A percentile compares a stretch with the other conserved stretches of the same genome.
phyloP scores from a whole-genome alignment of 2,113 vertebrate genomes.

The Mola mola region DNA sequence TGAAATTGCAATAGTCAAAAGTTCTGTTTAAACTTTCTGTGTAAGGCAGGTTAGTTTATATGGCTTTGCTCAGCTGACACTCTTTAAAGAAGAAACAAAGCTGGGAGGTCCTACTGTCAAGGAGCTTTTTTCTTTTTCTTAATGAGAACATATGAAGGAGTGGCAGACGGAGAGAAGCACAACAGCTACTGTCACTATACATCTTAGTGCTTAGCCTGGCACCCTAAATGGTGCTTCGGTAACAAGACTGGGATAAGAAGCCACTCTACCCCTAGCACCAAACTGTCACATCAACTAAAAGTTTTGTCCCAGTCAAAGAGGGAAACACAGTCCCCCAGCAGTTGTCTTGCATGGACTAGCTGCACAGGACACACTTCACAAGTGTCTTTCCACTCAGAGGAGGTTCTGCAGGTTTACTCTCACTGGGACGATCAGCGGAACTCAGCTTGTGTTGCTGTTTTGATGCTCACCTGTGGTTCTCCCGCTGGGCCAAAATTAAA shows the following conservation, averaged over 20 bases:
- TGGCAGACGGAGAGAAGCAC: slow-evolving; percentile 25
- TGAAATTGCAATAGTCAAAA: slow-evolving; percentile 27
- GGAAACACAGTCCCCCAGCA: slow-evolving; percentile 21
- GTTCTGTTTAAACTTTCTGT: slow-evolving; percentile 17
- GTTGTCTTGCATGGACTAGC: background rate
- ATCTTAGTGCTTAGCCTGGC: slow-evolving; percentile 45
- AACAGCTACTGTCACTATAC: slow-evolving; percentile 55
- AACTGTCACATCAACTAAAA: slow-evolving; percentile 37
- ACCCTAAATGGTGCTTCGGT: slow-evolving; percentile 48
- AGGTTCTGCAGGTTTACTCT: no score
- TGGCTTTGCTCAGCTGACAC: slow-evolving; percentile 22
- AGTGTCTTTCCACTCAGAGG: background rate
- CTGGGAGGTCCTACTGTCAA: slow-evolving; percentile 38
- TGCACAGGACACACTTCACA: background rate
- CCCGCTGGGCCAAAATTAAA: no score
- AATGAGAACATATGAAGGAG: slow-evolving; percentile 55
- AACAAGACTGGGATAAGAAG: slow-evolving; percentile 64
- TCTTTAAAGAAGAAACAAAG: slow-evolving; percentile 45
- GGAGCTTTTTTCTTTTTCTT: slow-evolving; percentile 29
- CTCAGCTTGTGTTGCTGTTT: no score
- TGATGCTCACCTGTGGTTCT: no score
- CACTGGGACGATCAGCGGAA: no score
- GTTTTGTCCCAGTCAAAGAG: slow-evolving; percentile 13
- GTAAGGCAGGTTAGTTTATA: slow-evolving; percentile 7
- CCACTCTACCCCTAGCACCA: slow-evolving; percentile 19